phyloP scores from a whole-genome alignment of 2,888 invertebrate species.

The Tipula lateralis region DNA sequence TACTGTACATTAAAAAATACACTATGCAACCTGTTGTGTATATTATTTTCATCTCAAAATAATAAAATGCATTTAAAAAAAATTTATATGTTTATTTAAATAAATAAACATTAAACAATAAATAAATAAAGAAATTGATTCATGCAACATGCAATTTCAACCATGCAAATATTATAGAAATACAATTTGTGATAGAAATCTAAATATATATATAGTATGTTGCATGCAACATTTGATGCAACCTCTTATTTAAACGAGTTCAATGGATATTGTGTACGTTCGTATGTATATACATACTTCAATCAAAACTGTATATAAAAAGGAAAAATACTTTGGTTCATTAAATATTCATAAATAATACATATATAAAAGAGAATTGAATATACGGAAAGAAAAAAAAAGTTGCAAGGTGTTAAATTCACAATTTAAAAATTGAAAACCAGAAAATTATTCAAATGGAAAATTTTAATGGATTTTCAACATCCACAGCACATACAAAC shows the following conservation, averaged over 20 bases:
- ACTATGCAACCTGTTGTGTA: not conserved
- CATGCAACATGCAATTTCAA: constrained; percentile 6
- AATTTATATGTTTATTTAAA: not conserved
- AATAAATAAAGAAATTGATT: not conserved
- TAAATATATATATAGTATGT: not conserved
- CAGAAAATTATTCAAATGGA: constrained; percentile 24
- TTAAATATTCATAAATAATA: constrained; percentile 14
- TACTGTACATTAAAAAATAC: not conserved
- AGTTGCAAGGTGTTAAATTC: constrained; percentile 11
- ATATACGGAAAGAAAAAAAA: not conserved
- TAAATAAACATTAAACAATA: constrained; percentile 11
- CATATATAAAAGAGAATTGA: constrained; percentile 4
- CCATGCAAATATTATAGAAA: not conserved
- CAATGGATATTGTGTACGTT: not conserved
- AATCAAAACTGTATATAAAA: not conserved
- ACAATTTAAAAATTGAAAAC: constrained; percentile 24
- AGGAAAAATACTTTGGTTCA: constrained; percentile 15
- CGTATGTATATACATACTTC: not conserved
- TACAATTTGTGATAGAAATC: not conserved
- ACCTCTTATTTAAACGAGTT: not conserved
- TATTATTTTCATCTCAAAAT: constrained; percentile 7
- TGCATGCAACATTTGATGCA: not conserved
- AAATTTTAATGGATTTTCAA: constrained; percentile 24
- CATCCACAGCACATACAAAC: not conserved
- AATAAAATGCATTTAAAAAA: not conserved